Evolutionary conservation across 2,888 invertebrate species (phyloP).

Genomic region (Agrotis segetum): DNA sequence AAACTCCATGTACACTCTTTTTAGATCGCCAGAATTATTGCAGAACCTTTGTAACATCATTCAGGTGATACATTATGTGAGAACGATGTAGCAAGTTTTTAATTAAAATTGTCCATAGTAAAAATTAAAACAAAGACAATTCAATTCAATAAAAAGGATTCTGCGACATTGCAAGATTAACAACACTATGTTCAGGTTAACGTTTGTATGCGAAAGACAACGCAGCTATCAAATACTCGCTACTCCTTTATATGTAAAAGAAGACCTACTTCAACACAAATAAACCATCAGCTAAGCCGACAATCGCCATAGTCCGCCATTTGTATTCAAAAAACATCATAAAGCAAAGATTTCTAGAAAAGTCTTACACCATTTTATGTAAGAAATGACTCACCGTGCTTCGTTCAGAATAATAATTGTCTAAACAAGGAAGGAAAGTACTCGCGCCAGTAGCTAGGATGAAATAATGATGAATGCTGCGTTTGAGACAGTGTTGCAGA

Average conservation of each 20-base stretch:
- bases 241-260: background rate
- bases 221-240: background rate
- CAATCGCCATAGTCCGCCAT: conserved; percentile 20
- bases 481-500: conserved; percentile 26
- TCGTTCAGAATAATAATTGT: conserved; percentile 65
- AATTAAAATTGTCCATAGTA: no score
- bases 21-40: no score
- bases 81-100: no score
- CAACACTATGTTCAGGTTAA: background rate
- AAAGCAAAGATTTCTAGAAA: conserved; percentile 63
- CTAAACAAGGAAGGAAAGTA: conserved; percentile 63
- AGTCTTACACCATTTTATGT: conserved; percentile 67
- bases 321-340: conserved; percentile 58
- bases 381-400: conserved; percentile 68
- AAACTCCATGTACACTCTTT: no score
- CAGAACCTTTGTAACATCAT: no score
- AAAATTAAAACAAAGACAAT: no score
- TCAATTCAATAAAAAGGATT: no score
- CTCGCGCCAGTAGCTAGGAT: conserved; percentile 44
- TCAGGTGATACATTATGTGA: no score
- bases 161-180: background rate
- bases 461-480: conserved; percentile 42
- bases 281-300: conserved; percentile 25
- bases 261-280: background rate
- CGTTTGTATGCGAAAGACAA: conserved; percentile 8